A percentile compares a stretch with the other conserved stretches of the same genome.
Conservation (phyloP, 2,797 vertebrate species). For the Botia kubotai region DNA sequence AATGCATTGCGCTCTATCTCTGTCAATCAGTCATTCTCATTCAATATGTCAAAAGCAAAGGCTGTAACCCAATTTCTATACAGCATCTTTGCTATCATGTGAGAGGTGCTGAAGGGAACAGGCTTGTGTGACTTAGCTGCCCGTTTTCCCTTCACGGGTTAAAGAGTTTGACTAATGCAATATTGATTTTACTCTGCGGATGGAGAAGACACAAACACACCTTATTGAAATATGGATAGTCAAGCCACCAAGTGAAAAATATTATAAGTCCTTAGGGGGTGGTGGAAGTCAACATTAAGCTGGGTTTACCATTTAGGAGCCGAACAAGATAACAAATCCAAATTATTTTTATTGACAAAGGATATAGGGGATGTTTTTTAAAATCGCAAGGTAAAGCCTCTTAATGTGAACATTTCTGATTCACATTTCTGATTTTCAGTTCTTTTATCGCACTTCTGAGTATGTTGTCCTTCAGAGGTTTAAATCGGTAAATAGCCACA, state of each 20-base stretch:
- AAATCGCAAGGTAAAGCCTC: neutral
- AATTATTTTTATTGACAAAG: conserved; percentile 6
- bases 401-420: conserved; percentile 21
- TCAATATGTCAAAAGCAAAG: neutral
- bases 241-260: neutral
- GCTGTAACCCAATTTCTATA: conserved; percentile 34
- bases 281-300: conserved; percentile 34
- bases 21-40: conserved; percentile 27
- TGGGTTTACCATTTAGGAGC: neutral
- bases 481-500: neutral
- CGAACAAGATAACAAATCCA: neutral
- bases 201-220: conserved; percentile 43
- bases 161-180: conserved; percentile 59
- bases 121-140: conserved; percentile 22
- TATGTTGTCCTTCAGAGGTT: conserved; percentile 15
- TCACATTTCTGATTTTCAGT: conserved; percentile 2
- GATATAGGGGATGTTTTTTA: conserved; percentile 3
- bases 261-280: conserved; percentile 29
- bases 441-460: neutral
- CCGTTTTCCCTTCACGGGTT: conserved; percentile 47
- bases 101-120: conserved; percentile 13
- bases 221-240: conserved; percentile 52
- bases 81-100: conserved; percentile 13
- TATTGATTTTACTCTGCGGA: conserved; percentile 61
- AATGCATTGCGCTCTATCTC: conserved; percentile 26